A percentile compares a stretch with the other conserved stretches of the same genome.
phyloP scores from a whole-genome alignment of 2,113 vertebrate genomes.

The Baryphthengus martii region DNA sequence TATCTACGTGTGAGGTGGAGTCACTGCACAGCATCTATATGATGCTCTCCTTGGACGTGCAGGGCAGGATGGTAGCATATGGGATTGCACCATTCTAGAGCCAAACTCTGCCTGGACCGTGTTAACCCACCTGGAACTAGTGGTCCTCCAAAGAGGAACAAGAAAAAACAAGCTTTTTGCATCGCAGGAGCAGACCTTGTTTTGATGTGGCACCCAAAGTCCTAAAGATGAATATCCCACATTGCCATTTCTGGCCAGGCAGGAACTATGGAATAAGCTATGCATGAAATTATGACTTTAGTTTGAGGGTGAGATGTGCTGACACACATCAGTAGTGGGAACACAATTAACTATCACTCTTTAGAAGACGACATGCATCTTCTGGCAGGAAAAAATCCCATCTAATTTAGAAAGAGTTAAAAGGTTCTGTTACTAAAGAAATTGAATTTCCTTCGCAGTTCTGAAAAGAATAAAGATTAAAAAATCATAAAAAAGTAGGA shows the following conservation, averaged over 20 bases:
- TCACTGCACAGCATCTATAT: neutral
- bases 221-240: neutral
- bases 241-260: neutral
- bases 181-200: rapidly evolving
- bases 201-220: neutral
- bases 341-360: neutral
- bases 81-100: neutral
- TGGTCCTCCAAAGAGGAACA: neutral
- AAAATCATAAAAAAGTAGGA: rapidly evolving
- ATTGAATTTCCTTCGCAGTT: neutral
- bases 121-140: neutral
- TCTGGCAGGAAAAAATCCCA: neutral
- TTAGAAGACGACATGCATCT: neutral
- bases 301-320: neutral
- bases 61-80: neutral
- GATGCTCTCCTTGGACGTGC: neutral
- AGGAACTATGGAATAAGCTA: neutral
- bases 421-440: neutral
- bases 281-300: neutral
- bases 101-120: neutral
- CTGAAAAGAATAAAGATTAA: neutral
- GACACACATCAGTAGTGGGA: neutral
- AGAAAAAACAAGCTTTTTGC: neutral
- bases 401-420: neutral
- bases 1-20: neutral